phyloP scores from a whole-genome alignment of 2,888 invertebrate species.

The Philonicus albiceps region DNA sequence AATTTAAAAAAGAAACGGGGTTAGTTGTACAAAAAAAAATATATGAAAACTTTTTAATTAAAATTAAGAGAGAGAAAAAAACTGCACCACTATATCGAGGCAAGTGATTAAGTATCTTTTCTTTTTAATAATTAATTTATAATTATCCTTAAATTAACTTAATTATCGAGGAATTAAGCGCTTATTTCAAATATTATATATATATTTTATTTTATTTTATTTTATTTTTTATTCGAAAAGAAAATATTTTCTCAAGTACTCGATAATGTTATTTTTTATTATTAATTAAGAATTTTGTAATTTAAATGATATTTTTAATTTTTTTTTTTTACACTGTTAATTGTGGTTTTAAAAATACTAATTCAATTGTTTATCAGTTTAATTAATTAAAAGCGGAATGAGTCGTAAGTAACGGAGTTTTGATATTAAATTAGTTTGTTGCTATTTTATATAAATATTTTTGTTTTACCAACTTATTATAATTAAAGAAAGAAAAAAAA shows the following conservation, averaged over 20 bases:
- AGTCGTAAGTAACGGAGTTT: background rate
- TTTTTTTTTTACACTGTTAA: background rate
- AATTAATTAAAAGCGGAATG: background rate
- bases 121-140: background rate
- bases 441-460: too few species aligned
- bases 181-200: slow-evolving; percentile 5
- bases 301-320: background rate
- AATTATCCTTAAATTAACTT: background rate
- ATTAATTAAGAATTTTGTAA: too few species aligned
- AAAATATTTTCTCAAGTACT: too few species aligned
- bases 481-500: too few species aligned
- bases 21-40: background rate
- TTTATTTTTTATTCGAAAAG: too few species aligned
- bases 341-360: background rate
- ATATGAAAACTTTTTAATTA: background rate
- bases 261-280: background rate
- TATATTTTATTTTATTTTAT: too few species aligned
- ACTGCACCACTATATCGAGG: background rate
- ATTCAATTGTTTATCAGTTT: background rate
- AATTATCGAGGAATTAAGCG: slow-evolving; percentile 25
- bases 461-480: too few species aligned
- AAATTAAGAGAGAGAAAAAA: background rate
- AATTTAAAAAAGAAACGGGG: background rate
- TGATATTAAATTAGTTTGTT: too few species aligned
- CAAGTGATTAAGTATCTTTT: slow-evolving; percentile 6